phyloP scores from a whole-genome alignment of 2,113 vertebrate genomes.

The Protobothrops flavoviridis region DNA sequence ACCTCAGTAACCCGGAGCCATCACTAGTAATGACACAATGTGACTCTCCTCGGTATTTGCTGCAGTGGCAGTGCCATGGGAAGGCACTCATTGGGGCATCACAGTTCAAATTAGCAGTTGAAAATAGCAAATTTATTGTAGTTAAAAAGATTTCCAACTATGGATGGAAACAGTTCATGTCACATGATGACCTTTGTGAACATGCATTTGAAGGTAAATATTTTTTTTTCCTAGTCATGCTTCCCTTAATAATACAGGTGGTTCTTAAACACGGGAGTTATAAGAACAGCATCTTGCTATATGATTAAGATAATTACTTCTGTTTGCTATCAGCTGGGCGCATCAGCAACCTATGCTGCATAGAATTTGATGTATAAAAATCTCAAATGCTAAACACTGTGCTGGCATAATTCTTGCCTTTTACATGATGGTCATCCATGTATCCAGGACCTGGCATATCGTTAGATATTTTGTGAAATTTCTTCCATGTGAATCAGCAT shows the following conservation, averaged over 20 bases:
- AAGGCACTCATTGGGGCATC: slow-evolving; percentile 72
- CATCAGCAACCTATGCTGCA: slow-evolving; percentile 3
- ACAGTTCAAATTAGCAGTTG: slow-evolving; percentile 74
- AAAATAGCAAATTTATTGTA: slow-evolving; percentile 67
- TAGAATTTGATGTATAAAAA: slow-evolving; percentile 13
- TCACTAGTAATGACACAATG: slow-evolving; percentile 80
- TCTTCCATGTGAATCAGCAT: not conserved
- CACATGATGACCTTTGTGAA: slow-evolving; percentile 79
- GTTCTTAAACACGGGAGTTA: not conserved
- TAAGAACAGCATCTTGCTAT: not conserved
- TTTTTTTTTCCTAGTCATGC: not conserved
- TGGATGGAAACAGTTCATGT: slow-evolving; percentile 80
- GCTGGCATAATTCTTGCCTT: not conserved
- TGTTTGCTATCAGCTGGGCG: not conserved
- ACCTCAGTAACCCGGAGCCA: slow-evolving; percentile 70
- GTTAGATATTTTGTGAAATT: not conserved
- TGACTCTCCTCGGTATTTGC: slow-evolving; percentile 64
- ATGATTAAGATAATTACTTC: not conserved
- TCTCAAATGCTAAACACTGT: not conserved
- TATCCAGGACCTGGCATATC: no score
- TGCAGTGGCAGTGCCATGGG: slow-evolving; percentile 83
- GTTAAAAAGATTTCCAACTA: slow-evolving; percentile 69
- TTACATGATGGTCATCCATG: not conserved
- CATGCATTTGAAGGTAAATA: slow-evolving; percentile 82
- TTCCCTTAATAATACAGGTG: not conserved